These are phyloP conservation scores for Eumacrocentrus americanus DNA, from an alignment of 2,888 invertebrate species.

Conservation along the genomic window DNA sequence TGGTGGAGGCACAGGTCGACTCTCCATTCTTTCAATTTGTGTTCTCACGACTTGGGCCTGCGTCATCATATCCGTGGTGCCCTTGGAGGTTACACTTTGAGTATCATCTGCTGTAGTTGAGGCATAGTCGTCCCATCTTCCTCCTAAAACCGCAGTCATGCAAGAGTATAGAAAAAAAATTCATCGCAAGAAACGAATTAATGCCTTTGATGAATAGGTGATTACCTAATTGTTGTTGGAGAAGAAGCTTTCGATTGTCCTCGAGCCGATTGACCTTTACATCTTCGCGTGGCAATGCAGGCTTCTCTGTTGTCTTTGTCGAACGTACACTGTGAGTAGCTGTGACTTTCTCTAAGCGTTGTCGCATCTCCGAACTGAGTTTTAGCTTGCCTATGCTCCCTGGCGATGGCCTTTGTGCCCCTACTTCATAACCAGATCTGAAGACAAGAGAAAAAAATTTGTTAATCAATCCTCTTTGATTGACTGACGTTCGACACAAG, in stretches of 20 bases:
- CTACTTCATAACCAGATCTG: conserved; percentile 75
- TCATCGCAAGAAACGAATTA: not conserved
- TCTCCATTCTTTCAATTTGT: conserved; percentile 69
- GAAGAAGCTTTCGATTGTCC: conserved; percentile 81
- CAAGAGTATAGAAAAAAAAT: not conserved
- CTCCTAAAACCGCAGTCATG: no score
- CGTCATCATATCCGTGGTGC: conserved; percentile 60
- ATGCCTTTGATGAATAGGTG: conserved; percentile 25
- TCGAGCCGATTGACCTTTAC: conserved; percentile 78
- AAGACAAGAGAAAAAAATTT: not conserved
- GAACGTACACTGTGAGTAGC: conserved; percentile 86
- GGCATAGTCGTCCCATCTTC: conserved; percentile 60
- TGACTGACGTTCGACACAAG: conserved; percentile 16
- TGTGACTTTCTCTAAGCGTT: conserved; percentile 85
- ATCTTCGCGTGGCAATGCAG: conserved; percentile 66
- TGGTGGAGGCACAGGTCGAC: conserved; percentile 64
- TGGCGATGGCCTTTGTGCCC: conserved; percentile 80
- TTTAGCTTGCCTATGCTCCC: conserved; percentile 90
- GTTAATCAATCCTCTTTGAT: conserved; percentile 10
- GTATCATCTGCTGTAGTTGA: conserved; percentile 58
- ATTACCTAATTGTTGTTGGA: conserved; percentile 81
- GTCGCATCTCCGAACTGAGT: conserved; percentile 90
- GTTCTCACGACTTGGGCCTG: conserved; percentile 62
- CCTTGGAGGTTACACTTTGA: conserved; percentile 59
- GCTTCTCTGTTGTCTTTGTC: conserved; percentile 77